These are phyloP conservation scores for Margaritifera margaritifera DNA, from an alignment of 2,888 invertebrate genomes.

Conservation along the genomic window DNA sequence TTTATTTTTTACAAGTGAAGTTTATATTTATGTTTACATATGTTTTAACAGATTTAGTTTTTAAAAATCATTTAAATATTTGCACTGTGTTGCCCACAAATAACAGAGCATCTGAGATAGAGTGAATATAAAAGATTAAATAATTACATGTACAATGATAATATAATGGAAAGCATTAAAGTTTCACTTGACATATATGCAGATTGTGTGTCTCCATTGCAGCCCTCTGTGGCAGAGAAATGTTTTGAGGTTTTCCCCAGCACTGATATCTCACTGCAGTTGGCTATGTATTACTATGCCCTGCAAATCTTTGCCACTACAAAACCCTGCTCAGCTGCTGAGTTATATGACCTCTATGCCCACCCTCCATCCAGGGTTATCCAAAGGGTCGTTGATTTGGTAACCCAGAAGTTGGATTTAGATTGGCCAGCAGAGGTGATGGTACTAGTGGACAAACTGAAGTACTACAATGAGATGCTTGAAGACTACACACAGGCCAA, in stretches of 20 bases:
- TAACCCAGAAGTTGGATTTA: slow-evolving; percentile 40
- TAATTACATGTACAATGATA: no score
- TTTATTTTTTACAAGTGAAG: no score
- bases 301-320: slow-evolving; percentile 63
- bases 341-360: slow-evolving; percentile 7
- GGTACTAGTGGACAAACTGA: slow-evolving; percentile 59
- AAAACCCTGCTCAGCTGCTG: slow-evolving; percentile 25
- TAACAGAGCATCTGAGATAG: no score
- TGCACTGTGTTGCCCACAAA: no score
- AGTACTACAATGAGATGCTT: slow-evolving; percentile 68
- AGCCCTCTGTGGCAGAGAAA: slow-evolving; percentile 66
- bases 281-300: slow-evolving; percentile 73
- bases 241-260: slow-evolving; percentile 70
- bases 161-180: no score
- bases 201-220: slow-evolving; percentile 11
- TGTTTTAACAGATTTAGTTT: no score
- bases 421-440: slow-evolving; percentile 51
- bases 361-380: slow-evolving; percentile 53
- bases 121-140: no score
- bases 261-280: slow-evolving; percentile 71
- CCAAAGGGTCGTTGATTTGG: slow-evolving; percentile 47
- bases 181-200: no score
- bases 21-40: no score
- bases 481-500: slow-evolving; percentile 74
- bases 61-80: no score